phyloP scores from a whole-genome alignment of 2,113 vertebrate species.

The Piaya cayana region DNA sequence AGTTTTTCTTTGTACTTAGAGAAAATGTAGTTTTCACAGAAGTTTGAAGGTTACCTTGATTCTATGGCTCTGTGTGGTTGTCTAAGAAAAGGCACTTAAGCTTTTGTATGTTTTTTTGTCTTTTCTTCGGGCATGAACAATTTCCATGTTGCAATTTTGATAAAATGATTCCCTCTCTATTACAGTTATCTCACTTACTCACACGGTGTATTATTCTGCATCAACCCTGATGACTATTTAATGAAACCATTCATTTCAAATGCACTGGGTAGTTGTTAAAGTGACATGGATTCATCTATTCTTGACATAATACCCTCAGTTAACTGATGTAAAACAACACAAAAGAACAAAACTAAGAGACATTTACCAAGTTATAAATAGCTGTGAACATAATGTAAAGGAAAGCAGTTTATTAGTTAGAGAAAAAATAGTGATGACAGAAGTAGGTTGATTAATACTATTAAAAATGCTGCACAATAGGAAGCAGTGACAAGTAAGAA shows the following conservation, averaged over 20 bases:
- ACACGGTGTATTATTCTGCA: conserved; percentile 4
- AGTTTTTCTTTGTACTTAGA: neutral
- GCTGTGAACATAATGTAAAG: conserved; percentile 15
- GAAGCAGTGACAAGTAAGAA: conserved; percentile 50
- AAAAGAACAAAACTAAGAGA: conserved; percentile 1
- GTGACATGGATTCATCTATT: neutral
- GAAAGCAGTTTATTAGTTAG: conserved; percentile 8
- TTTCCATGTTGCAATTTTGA: conserved; percentile 53
- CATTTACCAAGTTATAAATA: conserved; percentile 22
- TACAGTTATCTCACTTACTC: neutral
- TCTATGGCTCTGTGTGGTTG: too few relatives aligned
- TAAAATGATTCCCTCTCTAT: conserved; percentile 30
- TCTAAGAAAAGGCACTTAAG: neutral
- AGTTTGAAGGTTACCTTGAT: neutral
- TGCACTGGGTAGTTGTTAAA: conserved; percentile 24
- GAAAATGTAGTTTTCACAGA: neutral
- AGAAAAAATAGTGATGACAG: neutral
- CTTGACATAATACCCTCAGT: conserved; percentile 21
- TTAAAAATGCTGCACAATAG: neutral
- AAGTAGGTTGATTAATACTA: conserved; percentile 5
- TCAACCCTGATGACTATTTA: conserved; percentile 37
- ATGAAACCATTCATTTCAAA: conserved; percentile 46
- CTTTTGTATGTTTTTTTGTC: conserved; percentile 14
- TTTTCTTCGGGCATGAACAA: conserved; percentile 45
- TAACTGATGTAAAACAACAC: conserved; percentile 57